Base-by-base conservation (phyloP, 2,888 invertebrate genomes). In the Rotaria magnacalcarata region DNA sequence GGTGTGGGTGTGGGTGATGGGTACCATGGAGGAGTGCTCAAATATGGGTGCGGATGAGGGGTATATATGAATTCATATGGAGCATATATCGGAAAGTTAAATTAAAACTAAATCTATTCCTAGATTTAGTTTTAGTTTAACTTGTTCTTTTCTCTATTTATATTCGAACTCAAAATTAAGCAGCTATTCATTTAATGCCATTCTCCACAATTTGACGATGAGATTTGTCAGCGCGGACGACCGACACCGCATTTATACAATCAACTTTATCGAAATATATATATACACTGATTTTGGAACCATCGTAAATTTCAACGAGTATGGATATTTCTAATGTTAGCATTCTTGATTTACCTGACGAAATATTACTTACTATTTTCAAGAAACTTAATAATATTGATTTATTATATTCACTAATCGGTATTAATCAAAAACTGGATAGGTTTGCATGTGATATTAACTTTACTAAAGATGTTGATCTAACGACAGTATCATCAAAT, bases 271-370 rank as follows among this genome's bases (percentile, higher is more conserved):
- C 41, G 16, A 75, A 41, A 75, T 21, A 75, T 41, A 60, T 5
- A 6, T 11, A 60, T 60, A 75, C 41, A 41, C 21, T 21, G 16
- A 41, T 27, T 16, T 41, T 41, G 74, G 2, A 16, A 34, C 19
- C 21, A 34, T 75, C 43, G 19, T 75, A 2, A 34, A 41, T 41
- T 75, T 75, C 19, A 34, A 75, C 3, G 41, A 34, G 8, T 34
- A 75, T 75, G 74, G 41, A 75, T 41, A 10, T 3, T 41, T 10
- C 7, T 3, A 75, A 19, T 75, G 21, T 41, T 75, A 2, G 21
- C 21, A 75, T 75, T 75, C 74, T 75, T 41, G 19, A 41, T 75
- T 43, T 75, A 41, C 43, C 74, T 75, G 41, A 75, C 21, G 74
- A 75, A 75, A 41, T 75, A 16, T 75, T 75, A 21, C 41, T 41